phyloP scores from a whole-genome alignment of 2,113 vertebrate species.

The Paradoxurus hermaphroditus region DNA sequence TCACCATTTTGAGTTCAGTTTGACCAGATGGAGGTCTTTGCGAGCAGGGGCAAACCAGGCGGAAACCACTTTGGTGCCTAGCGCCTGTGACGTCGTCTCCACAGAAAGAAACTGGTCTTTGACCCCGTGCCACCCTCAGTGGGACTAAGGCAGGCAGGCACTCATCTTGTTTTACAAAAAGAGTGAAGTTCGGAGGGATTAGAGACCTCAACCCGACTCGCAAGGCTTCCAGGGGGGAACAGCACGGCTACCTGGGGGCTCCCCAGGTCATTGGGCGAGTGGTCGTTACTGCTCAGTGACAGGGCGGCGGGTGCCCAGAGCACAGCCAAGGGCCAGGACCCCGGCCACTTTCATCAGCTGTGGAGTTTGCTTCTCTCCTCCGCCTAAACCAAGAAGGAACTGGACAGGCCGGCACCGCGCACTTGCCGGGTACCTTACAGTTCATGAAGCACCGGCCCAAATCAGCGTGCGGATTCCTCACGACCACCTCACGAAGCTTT shows the following conservation, averaged over 20 bases:
- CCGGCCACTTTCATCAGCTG: background rate
- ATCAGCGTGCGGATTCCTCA: background rate
- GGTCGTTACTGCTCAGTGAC: background rate
- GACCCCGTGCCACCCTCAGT: background rate
- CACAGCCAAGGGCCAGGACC: background rate
- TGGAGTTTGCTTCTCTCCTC: background rate
- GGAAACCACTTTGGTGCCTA: background rate
- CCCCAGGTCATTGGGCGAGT: background rate
- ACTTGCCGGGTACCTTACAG: rapidly evolving
- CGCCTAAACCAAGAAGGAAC: background rate
- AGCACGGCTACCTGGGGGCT: no score
- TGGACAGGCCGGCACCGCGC: background rate
- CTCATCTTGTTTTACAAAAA: background rate
- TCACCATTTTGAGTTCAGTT: background rate
- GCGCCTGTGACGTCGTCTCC: background rate
- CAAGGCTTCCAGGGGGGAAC: background rate
- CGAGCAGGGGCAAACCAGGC: background rate
- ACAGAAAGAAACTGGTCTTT: background rate
- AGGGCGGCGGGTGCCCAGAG: background rate
- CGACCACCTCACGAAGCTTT: background rate
- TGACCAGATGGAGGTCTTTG: background rate
- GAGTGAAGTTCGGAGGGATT: background rate
- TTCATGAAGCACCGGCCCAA: background rate
- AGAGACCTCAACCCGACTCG: background rate
- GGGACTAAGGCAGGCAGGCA: background rate